phyloP scores from a whole-genome alignment of 2,888 invertebrate species.

The Zaprionus lineosus region DNA sequence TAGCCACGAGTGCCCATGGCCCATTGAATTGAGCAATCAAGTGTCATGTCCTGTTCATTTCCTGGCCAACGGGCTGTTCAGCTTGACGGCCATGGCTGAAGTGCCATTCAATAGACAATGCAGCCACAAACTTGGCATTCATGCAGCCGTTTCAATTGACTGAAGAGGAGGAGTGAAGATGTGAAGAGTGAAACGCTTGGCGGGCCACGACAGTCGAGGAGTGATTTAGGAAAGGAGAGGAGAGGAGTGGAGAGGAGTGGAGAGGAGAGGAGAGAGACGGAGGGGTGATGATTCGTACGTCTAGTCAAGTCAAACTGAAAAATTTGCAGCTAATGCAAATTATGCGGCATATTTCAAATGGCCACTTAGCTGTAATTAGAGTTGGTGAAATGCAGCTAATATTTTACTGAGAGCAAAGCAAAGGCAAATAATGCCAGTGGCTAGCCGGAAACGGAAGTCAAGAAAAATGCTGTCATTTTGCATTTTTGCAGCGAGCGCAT shows the following conservation, averaged over 20 bases:
- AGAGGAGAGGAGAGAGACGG: no score
- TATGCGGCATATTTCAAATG: slow-evolving; percentile 49
- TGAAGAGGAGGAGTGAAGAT: no score
- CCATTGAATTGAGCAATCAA: slow-evolving; percentile 34
- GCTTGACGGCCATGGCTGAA: not conserved
- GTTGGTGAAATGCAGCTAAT: slow-evolving; percentile 53
- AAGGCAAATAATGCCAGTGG: slow-evolving; percentile 50
- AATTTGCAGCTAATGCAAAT: slow-evolving; percentile 56
- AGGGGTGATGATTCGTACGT: no score
- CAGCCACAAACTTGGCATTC: slow-evolving; percentile 7
- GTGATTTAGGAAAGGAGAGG: no score
- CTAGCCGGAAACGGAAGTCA: slow-evolving; percentile 70
- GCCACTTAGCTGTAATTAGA: slow-evolving; percentile 62
- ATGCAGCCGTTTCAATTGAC: no score
- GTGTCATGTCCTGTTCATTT: slow-evolving; percentile 32
- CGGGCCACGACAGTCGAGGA: no score
- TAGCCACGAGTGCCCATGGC: slow-evolving; percentile 20
- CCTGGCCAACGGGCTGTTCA: no score
- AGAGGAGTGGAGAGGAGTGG: no score
- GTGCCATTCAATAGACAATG: not conserved
- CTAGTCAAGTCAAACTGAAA: slow-evolving; percentile 29
- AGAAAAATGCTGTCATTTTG: slow-evolving; percentile 70
- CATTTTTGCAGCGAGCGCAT: slow-evolving; percentile 44
- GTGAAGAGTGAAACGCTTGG: no score
- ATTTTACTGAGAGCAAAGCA: slow-evolving; percentile 40